Evolutionary conservation across 2,113 vertebrate species (phyloP).

Genomic region (Salvelinus alpinus): DNA sequence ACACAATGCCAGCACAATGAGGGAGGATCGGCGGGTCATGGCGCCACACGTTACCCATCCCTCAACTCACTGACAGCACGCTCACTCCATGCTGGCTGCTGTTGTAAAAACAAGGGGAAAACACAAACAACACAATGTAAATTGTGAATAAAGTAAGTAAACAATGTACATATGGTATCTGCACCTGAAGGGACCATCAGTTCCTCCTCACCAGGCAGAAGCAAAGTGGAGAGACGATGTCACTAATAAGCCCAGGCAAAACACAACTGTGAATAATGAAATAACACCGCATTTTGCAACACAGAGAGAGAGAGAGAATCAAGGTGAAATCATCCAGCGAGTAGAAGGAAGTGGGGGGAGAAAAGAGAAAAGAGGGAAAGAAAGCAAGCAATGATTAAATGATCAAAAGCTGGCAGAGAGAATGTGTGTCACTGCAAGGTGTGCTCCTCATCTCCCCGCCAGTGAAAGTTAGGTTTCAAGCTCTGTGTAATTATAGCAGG

Average conservation of each 20-base stretch:
- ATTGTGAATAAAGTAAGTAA: slow-evolving; percentile 77
- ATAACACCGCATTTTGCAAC: slow-evolving; percentile 93
- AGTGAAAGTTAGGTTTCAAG: slow-evolving; percentile 99
- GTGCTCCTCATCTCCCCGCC: slow-evolving; percentile 98
- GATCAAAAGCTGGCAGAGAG: slow-evolving; percentile 99
- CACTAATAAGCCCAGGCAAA: slow-evolving; percentile 90
- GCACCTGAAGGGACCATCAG: slow-evolving; percentile 83
- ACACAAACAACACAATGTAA: slow-evolving; percentile 86
- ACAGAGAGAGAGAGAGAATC: slow-evolving; percentile 85
- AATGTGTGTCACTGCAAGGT: slow-evolving; percentile 98
- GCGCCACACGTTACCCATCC: slow-evolving; percentile 32
- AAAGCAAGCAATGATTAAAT: slow-evolving; percentile 99
- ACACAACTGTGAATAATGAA: slow-evolving; percentile 92
- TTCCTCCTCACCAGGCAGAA: slow-evolving; percentile 58
- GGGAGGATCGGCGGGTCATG: slow-evolving; percentile 13
- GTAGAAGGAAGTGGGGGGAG: slow-evolving; percentile 79
- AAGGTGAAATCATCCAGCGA: slow-evolving; percentile 96
- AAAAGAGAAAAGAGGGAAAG: slow-evolving; percentile 86
- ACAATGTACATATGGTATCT: slow-evolving; percentile 86
- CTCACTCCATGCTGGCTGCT: slow-evolving; percentile 45
- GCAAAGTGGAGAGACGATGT: slow-evolving; percentile 85
- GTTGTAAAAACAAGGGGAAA: slow-evolving; percentile 63
- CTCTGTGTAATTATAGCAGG: slow-evolving; percentile 99
- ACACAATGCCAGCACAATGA: slow-evolving; percentile 38
- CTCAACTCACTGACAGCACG: slow-evolving; percentile 46